Conservation (phyloP, 30 jellyfish, hydroid and myxozoan species). For the Aurelia aurita region DNA sequence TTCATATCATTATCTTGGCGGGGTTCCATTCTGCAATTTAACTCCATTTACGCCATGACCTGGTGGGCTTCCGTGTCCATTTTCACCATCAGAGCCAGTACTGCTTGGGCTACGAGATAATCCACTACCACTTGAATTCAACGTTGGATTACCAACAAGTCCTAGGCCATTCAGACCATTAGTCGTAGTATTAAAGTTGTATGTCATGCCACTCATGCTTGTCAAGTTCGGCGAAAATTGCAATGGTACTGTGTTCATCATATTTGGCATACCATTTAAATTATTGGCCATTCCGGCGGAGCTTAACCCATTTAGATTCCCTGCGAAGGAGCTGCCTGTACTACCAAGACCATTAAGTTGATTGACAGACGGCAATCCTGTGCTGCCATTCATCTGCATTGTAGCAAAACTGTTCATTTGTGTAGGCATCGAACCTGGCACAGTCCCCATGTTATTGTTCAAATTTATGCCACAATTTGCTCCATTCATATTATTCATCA, state of each 20-base stretch:
- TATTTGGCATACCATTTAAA: conserved; percentile 59
- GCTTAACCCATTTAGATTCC: conserved; percentile 47
- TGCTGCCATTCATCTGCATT: conserved; percentile 76
- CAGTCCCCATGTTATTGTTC: conserved; percentile 55
- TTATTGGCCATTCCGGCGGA: conserved; percentile 5
- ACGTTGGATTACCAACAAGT: conserved; percentile 48
- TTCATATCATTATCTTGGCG: conserved; percentile 41
- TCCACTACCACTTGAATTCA: conserved; percentile 67
- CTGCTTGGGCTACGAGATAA: conserved; percentile 88
- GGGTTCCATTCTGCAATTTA: conserved; percentile 58
- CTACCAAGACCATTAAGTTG: conserved; percentile 61
- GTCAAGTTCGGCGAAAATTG: conserved; percentile 76
- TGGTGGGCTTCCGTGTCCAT: conserved; percentile 81
- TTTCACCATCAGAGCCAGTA: conserved; percentile 86
- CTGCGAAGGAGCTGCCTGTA: conserved; percentile 32
- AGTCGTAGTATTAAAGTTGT: conserved; percentile 44
- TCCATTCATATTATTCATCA: conserved; percentile 39
- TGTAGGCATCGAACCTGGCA: conserved; percentile 63
- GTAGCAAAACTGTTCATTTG: conserved; percentile 59
- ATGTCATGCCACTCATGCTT: conserved; percentile 71
- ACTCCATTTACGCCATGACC: conserved; percentile 50
- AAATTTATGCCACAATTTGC: conserved; percentile 61
- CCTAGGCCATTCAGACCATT: conserved; percentile 67
- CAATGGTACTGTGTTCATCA: conserved; percentile 64
- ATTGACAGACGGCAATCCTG: conserved; percentile 64